Conservation (phyloP, 1,140 invertebrate genomes). For the Drosophila tristis region DNA sequence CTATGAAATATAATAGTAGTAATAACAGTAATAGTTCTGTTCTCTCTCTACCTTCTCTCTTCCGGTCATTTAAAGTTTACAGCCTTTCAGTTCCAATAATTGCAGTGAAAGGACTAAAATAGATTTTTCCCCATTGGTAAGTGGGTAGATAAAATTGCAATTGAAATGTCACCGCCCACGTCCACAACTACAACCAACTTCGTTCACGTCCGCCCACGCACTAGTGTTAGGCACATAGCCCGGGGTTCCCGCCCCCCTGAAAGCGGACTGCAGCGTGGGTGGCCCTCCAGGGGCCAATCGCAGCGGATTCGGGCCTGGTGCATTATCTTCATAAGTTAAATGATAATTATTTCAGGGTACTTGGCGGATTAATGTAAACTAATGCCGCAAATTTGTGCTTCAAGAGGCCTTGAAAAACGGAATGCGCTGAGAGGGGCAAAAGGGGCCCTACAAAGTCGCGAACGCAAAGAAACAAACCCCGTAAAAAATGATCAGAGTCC, state of each 20-base stretch:
- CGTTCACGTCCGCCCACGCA: not conserved
- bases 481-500: constrained; percentile 58
- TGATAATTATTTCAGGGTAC: constrained; percentile 55
- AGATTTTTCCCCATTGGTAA: not conserved
- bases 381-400: constrained; percentile 62
- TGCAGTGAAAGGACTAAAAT: constrained; percentile 1
- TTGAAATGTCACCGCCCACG: constrained; percentile 16
- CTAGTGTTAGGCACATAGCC: constrained; percentile 6
- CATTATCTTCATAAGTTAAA: constrained; percentile 51
- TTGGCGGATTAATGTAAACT: constrained; percentile 63
- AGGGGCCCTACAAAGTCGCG: constrained; percentile 55
- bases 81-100: no score
- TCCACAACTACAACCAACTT: no score
- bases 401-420: constrained; percentile 42
- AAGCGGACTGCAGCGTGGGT: not conserved
- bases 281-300: not conserved
- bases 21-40: no score
- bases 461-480: constrained; percentile 19
- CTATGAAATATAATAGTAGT: no score
- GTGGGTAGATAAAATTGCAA: constrained; percentile 19
- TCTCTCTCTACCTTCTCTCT: no score
- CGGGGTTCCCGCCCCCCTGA: not conserved
- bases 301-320: not conserved
- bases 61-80: no score
- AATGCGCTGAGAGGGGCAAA: constrained; percentile 1